These are phyloP conservation scores for Drosophila ogumai DNA, from an alignment of 1,140 invertebrate species.

Conservation along the genomic window DNA sequence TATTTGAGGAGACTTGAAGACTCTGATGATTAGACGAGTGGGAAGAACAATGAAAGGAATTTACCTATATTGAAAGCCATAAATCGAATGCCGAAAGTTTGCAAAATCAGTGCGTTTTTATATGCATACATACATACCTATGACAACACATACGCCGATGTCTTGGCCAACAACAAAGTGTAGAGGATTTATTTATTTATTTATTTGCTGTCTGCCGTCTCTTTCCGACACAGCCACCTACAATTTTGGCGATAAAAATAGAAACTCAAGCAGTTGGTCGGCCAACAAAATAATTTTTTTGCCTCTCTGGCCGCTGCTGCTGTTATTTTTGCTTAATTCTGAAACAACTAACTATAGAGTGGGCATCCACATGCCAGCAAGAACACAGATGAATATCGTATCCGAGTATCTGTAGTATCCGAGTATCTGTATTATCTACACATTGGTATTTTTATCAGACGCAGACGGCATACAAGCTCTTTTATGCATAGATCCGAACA, in stretches of 20 bases:
- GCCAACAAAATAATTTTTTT: slow-evolving; percentile 72
- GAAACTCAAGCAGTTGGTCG: slow-evolving; percentile 77
- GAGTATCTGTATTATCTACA: slow-evolving; percentile 33
- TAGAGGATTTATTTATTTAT: slow-evolving; percentile 66
- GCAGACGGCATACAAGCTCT: slow-evolving; percentile 68
- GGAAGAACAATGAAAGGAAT: slow-evolving; percentile 58
- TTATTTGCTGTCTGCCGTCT: slow-evolving; percentile 49
- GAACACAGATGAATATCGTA: slow-evolving; percentile 16
- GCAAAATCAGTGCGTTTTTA: slow-evolving; percentile 17
- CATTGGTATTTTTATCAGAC: slow-evolving; percentile 75
- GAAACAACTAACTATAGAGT: slow-evolving; percentile 81
- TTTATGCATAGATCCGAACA: slow-evolving; percentile 66
- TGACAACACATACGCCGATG: slow-evolving; percentile 18
- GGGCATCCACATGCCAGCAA: slow-evolving; percentile 35
- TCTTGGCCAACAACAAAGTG: slow-evolving; percentile 62
- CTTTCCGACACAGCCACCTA: slow-evolving; percentile 80
- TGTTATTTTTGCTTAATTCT: slow-evolving; percentile 80
- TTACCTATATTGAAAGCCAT: slow-evolving; percentile 45
- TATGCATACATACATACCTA: slow-evolving; percentile 5
- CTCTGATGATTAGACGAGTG: slow-evolving; percentile 34
- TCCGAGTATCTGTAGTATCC: slow-evolving; percentile 42
- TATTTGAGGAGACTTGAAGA: not conserved
- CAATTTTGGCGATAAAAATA: slow-evolving; percentile 77
- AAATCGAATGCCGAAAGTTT: slow-evolving; percentile 46
- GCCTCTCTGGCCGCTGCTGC: slow-evolving; percentile 47